Base-by-base conservation (phyloP, 1,140 invertebrate genomes). In the Bombus haemorrhoidalis region DNA sequence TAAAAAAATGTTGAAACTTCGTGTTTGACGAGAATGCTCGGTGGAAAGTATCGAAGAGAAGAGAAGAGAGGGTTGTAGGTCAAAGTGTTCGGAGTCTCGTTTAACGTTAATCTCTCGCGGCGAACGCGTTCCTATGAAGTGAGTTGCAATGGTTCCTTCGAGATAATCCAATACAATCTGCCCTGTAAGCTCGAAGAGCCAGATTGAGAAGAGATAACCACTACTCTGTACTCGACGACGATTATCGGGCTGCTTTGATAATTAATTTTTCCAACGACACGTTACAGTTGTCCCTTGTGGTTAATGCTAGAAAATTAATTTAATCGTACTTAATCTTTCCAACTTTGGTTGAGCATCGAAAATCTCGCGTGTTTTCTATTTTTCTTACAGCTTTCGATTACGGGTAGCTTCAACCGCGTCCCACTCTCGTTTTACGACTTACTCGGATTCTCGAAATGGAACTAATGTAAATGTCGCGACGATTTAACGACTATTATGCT, bases 91-190 rank as follows among this genome's bases (percentile, higher is more conserved):
- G 57, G 8, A 64, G 47, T 34, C 62, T 62, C 80, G 89, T 79
- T 84, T 75, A 87, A 81, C 79, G 80, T 88, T 90, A 85, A 88
- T 86, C 88, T 86, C 88, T 66, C 28, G 71, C 62, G 82, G 82
- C 82, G 43, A 81, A 74, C 69, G 77, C n/a, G 77, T n/a, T 75
- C 32, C 57, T 39, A 53, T 32, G 25, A 37, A 34, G 22, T 6
- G 32, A 74, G 62, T 41, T 79, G 76, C 64, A 66, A 34, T 83
- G 83, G 41, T 43, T 89, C 68, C 85, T 62, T 83, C 59, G 57
- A 85, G 90, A 76, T 91, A 91, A 91, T 89, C 88, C 87, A 83
- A 91, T 91, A 83, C 89, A 87, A 91, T 91, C 87, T 89, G 81
- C 79, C 77, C 75, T 64, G 76, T 81, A 88, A 91, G 79, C 72